phyloP scores from a whole-genome alignment of 53 echinoderm and acorn worm species.

The Apostichopus leukothele region DNA sequence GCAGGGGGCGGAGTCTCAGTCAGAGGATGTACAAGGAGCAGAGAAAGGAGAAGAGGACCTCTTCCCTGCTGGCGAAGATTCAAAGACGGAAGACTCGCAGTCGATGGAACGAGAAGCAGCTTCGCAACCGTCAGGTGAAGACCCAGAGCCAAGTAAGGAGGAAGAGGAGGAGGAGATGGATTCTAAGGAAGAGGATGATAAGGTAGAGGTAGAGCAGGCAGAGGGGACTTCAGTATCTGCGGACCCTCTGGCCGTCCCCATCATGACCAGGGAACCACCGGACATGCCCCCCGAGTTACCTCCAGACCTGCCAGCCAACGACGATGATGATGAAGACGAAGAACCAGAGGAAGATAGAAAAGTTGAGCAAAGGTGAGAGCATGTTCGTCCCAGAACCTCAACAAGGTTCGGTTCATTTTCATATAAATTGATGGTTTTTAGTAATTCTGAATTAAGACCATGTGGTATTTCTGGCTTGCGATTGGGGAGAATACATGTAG shows the following conservation, averaged over 20 bases:
- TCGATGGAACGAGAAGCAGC: background rate
- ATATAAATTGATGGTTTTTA: too few species aligned
- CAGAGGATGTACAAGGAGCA: constrained; percentile 47
- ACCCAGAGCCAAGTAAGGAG: constrained; percentile 38
- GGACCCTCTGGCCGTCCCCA: constrained; percentile 46
- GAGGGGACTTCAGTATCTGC: background rate
- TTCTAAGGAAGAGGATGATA: constrained; percentile 17
- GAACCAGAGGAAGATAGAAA: constrained; percentile 55
- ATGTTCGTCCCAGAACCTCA: too few species aligned
- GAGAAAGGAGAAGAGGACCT: constrained; percentile 11
- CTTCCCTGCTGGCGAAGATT: background rate
- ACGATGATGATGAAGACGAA: constrained; percentile 80
- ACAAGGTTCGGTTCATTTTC: too few species aligned
- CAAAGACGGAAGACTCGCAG: constrained; percentile 2
- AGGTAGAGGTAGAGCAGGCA: background rate
- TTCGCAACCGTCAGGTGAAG: background rate
- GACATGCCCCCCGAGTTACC: constrained; percentile 80
- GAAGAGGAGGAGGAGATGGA: constrained; percentile 46
- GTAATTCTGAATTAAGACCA: too few species aligned
- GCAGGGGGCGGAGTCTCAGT: background rate
- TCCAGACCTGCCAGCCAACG: constrained; percentile 71
- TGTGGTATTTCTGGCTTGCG: too few species aligned
- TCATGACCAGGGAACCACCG: constrained; percentile 66
- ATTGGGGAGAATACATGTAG: too few species aligned
- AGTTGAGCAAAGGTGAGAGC: constrained; percentile 46